Percentiles rank a stretch among this genome's conserved stretches.
Evolutionary conservation across 2,797 vertebrate genomes (phyloP).

Genomic region (Neomorphus geoffroyi): DNA sequence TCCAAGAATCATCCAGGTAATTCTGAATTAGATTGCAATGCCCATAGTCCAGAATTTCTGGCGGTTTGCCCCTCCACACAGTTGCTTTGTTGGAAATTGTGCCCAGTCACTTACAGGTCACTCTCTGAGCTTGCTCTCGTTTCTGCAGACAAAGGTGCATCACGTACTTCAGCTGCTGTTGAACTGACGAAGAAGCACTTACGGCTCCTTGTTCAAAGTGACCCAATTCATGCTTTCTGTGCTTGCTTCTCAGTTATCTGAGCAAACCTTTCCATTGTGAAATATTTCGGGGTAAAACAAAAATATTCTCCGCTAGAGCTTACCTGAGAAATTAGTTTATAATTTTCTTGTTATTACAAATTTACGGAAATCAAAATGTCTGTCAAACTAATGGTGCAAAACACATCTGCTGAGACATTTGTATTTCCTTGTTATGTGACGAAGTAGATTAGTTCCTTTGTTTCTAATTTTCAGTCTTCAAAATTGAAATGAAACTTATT

Average conservation of each 20-base stretch:
- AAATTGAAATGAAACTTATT: not conserved
- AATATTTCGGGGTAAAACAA: not conserved
- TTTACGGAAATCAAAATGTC: not conserved
- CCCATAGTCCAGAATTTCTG: not conserved
- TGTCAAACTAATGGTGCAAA: not conserved
- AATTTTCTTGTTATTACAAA: not conserved
- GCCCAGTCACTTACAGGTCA: accelerated
- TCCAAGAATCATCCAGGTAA: no score
- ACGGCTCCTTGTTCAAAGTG: accelerated
- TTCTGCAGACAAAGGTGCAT: accelerated
- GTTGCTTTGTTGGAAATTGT: not conserved
- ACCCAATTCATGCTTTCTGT: not conserved
- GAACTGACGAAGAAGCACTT: not conserved
- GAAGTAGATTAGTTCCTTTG: not conserved
- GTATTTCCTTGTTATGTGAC: not conserved
- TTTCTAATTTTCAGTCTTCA: not conserved
- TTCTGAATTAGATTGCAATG: not conserved
- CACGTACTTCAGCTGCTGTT: not conserved
- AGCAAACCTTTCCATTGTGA: not conserved
- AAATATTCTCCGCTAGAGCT: accelerated
- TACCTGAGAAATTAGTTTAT: not conserved
- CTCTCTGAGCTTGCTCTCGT: not conserved
- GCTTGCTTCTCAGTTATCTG: not conserved
- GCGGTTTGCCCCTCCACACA: accelerated
- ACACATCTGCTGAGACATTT: not conserved